Base-by-base conservation (phyloP, 2,113 vertebrate species). In the Solea solea region DNA sequence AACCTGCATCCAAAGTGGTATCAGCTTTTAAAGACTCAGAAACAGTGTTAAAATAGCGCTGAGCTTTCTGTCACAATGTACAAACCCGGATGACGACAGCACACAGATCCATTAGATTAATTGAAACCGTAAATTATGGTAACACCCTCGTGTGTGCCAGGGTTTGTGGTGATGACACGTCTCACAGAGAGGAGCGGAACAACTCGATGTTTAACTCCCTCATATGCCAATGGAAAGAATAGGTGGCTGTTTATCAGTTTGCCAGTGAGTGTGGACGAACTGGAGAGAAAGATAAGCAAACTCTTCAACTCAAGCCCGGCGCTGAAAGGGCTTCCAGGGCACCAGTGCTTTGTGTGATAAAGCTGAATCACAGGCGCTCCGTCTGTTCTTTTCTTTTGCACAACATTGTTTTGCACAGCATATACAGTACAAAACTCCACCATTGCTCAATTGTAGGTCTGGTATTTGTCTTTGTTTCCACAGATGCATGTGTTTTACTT, bases 231-330 rank as follows among this genome's bases (percentile, higher is more conserved):
- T 69, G 64, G 52, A 67, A 76, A 84, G 80, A 70, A 70, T 48
- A 64, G 72, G 64, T 72, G 54, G 58, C 76, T 83, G 85, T 88
- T 91, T 84, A 87, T 90, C 85, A 83, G 76, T 79, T 72, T 76
- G 76, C 56, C 28, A 10, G 57, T 81, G 78, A 81, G 78, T 79
- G 83, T 84, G 78, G 63, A 78, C 62, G 72, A 82, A 69, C 82
- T 78, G 84, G 73, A 64, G 80, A 80, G 72, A 78, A 82, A 88
- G 88, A 90, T 88, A 89, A 89, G 58, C 78, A 80, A 58, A 51
- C 75, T 69, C 72, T 74, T 84, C 60, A 85, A 59, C 73, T 76
- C 50, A 72, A 76, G 76, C 55, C 59, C 69, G 15, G 67, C 2
- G 14, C 65, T 75, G 27, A 71, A 64, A 81, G 70, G 58, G 54